phyloP scores from a whole-genome alignment of 2,888 invertebrate species.

The Plusia festucae region DNA sequence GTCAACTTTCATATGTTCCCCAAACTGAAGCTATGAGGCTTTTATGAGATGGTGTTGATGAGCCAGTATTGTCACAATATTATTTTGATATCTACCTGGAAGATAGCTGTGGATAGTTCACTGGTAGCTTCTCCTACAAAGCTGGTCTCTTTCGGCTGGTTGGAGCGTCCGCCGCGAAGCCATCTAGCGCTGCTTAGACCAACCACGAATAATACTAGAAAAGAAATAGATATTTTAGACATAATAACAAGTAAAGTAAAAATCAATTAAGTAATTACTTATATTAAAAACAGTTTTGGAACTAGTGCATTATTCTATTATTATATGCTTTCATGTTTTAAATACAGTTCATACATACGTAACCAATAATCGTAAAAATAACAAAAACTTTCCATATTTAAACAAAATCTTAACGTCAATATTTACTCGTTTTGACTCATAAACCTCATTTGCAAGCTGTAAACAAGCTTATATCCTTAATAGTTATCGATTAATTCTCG shows the following conservation, averaged over 20 bases:
- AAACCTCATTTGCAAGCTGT: constrained; percentile 29
- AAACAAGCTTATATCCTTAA: constrained; percentile 40
- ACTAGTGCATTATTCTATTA: too few species aligned
- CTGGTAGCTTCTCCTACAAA: constrained; percentile 88
- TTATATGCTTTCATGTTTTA: too few species aligned
- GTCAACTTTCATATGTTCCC: too few species aligned
- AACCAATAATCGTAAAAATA: too few species aligned
- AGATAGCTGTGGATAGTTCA: constrained; percentile 85
- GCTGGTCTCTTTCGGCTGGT: constrained; percentile 76
- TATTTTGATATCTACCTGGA: constrained; percentile 77
- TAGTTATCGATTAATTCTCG: constrained; percentile 45
- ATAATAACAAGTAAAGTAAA: not conserved
- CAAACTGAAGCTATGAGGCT: too few species aligned
- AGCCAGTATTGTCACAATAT: too few species aligned
- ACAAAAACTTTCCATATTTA: not conserved
- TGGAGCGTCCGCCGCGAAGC: constrained; percentile 76
- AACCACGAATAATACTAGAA: constrained; percentile 76
- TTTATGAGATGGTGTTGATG: too few species aligned
- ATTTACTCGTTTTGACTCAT: constrained; percentile 8
- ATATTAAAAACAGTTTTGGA: too few species aligned
- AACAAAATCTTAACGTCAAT: not conserved
- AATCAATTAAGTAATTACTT: too few species aligned
- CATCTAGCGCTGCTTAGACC: constrained; percentile 77
- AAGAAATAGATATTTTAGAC: constrained; percentile 14
- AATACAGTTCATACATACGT: too few species aligned